Conservation (phyloP, 2,888 invertebrate genomes). For the Lysandra bellargus region DNA sequence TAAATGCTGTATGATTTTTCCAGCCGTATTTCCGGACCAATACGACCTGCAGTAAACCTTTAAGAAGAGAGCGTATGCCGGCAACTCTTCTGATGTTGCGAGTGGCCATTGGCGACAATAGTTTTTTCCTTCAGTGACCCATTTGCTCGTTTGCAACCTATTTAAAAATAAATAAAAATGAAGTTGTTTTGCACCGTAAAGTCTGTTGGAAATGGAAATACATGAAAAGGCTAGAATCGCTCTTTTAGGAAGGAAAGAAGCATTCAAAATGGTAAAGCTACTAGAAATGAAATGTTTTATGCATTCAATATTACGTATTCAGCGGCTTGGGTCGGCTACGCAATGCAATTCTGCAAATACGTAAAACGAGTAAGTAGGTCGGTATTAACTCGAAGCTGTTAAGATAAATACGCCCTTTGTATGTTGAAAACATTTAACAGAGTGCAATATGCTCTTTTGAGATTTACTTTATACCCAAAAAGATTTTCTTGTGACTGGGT, state of each 20-base stretch:
- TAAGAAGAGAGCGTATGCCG: too few species aligned
- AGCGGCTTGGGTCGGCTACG: constrained; percentile 7
- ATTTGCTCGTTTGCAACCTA: too few species aligned
- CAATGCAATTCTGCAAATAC: constrained; percentile 31
- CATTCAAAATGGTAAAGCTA: neutral
- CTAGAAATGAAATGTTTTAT: constrained; percentile 11
- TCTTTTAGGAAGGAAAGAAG: neutral
- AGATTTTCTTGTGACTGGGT: too few species aligned
- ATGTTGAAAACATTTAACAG: neutral
- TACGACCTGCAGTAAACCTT: too few species aligned
- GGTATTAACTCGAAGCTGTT: neutral
- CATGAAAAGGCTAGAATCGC: neutral
- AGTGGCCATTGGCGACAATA: too few species aligned
- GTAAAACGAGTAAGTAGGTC: constrained; percentile 25
- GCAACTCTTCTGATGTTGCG: too few species aligned
- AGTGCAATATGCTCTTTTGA: neutral
- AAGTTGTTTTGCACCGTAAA: neutral
- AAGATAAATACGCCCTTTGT: constrained; percentile 7
- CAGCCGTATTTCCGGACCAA: too few species aligned
- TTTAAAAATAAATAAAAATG: neutral
- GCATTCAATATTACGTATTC: constrained; percentile 22
- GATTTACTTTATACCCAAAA: neutral
- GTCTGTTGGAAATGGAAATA: neutral
- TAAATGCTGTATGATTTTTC: too few species aligned
- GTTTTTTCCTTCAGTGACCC: too few species aligned